Conservation (phyloP, 2,113 vertebrate species). For the Coreoperca whiteheadi region DNA sequence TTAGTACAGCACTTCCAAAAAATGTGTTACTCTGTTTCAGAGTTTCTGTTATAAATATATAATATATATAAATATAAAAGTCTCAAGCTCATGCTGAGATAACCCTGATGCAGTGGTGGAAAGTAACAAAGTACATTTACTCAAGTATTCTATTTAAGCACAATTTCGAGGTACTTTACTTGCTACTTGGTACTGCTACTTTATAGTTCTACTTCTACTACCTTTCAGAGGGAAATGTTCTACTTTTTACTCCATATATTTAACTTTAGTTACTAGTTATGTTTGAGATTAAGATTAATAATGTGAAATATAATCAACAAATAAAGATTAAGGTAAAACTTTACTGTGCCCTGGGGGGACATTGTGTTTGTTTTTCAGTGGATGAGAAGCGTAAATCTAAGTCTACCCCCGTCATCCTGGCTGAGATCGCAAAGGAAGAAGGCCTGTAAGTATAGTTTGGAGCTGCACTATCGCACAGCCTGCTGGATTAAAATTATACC, state of each 20-base stretch:
- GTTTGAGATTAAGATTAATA: neutral
- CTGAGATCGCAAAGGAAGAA: slow-evolving; percentile 86
- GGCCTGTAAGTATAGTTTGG: slow-evolving; percentile 80
- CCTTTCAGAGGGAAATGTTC: neutral
- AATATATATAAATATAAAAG: too few relatives aligned
- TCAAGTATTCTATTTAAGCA: neutral
- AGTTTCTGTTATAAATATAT: neutral
- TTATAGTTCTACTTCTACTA: neutral
- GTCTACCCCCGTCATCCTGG: slow-evolving; percentile 84
- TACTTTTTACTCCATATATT: neutral
- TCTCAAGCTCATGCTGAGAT: neutral
- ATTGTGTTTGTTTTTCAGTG: slow-evolving; percentile 72
- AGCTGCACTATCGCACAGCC: neutral
- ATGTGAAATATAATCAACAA: neutral
- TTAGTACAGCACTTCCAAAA: too few relatives aligned
- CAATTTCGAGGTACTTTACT: neutral
- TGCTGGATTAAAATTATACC: neutral
- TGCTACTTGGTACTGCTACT: neutral
- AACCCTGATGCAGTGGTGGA: neutral
- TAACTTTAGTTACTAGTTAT: neutral
- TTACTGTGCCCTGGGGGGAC: neutral
- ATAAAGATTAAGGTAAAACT: neutral
- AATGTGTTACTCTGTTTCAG: too few relatives aligned
- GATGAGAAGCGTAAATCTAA: slow-evolving; percentile 84
- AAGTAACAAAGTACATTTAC: neutral